Evolutionary conservation across 2,797 vertebrate species (phyloP).

Genomic region (Acropternis orthonyx): DNA sequence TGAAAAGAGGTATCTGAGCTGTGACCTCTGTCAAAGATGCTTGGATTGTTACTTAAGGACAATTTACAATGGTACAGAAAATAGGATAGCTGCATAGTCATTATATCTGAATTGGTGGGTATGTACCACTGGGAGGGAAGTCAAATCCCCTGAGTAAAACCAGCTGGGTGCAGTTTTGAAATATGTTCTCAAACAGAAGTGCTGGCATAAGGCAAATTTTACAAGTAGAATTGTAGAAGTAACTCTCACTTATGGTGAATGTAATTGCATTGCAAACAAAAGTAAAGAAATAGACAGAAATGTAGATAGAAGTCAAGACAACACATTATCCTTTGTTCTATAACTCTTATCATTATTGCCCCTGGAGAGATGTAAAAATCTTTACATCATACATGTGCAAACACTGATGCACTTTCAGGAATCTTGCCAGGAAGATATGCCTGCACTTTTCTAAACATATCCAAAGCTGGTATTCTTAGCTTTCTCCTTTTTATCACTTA

Average conservation of each 20-base stretch:
- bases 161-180: not conserved
- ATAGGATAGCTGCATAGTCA: not conserved
- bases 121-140: not conserved
- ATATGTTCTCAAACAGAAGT: conserved; percentile 2
- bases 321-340: not conserved
- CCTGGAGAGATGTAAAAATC: not conserved
- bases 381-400: not conserved
- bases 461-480: not conserved
- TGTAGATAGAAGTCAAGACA: not conserved
- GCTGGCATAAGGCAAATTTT: conserved; percentile 29
- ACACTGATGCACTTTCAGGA: not conserved
- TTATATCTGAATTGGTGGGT: not conserved
- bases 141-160: not conserved
- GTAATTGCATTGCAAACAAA: not conserved
- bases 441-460: not conserved
- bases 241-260: not conserved
- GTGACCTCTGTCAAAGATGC: not conserved
- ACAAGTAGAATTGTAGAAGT: not conserved
- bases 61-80: not conserved
- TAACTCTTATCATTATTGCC: not conserved
- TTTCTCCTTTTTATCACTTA: not conserved
- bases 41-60: not conserved
- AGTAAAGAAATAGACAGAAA: not conserved
- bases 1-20: not conserved
- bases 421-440: not conserved